Evolutionary conservation across 92 coral and sea anemone species (phyloP).

Genomic region (Phenganax subtilis): DNA sequence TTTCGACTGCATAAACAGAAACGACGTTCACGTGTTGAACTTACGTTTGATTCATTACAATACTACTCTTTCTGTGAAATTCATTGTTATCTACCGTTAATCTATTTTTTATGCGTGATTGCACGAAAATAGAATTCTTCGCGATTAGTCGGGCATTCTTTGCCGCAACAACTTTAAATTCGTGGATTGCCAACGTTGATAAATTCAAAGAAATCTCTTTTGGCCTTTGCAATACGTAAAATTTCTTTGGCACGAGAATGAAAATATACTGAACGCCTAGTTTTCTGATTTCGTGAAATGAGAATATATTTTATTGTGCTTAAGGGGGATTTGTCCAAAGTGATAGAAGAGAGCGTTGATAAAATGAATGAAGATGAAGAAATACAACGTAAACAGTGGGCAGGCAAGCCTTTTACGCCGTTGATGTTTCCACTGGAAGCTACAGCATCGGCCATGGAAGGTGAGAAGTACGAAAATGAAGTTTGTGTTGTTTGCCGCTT

Average conservation of each 20-base stretch:
- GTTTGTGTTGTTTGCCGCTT: not conserved
- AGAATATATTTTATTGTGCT: not conserved
- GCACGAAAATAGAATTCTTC: no score
- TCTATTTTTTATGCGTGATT: no score
- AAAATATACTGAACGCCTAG: no score
- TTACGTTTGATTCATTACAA: not conserved
- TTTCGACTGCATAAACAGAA: no score
- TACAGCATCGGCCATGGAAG: conserved; percentile 98
- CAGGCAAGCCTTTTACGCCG: conserved; percentile 72
- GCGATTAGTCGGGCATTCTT: no score
- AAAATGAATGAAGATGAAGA: conserved; percentile 50
- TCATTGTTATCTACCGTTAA: no score
- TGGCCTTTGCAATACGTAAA: no score
- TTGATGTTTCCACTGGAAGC: conserved; percentile 78
- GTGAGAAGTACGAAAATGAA: conserved; percentile 32
- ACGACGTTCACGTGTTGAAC: not conserved
- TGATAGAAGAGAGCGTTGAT: conserved; percentile 43
- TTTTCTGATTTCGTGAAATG: not conserved
- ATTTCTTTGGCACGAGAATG: no score
- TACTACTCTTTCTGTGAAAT: no score
- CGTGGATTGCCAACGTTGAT: no score
- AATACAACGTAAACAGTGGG: conserved; percentile 85
- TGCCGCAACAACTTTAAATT: no score
- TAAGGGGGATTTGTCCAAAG: conserved; percentile 71
- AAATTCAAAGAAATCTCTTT: no score